A percentile compares a stretch with the other conserved stretches of the same genome.
Evolutionary conservation across 2,888 invertebrate species (phyloP).

Genomic region (Apamea epomidion): DNA sequence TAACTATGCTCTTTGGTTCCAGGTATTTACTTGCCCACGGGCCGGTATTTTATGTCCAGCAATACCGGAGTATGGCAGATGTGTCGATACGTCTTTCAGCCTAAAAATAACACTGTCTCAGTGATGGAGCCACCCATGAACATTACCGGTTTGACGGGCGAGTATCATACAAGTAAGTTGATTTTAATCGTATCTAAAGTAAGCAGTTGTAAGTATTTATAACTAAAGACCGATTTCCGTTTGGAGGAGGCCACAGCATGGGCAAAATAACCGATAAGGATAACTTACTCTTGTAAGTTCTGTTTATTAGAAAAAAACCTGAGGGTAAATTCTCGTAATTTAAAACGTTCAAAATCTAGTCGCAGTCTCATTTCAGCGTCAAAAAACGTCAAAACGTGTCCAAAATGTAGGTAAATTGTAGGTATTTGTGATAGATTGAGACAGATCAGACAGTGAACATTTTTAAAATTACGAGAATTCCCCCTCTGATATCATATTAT

Average conservation of each 20-base stretch:
- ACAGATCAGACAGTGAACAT: background rate
- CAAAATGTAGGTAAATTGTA: no score
- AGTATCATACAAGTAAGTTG: constrained; percentile 78
- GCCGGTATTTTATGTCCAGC: constrained; percentile 91
- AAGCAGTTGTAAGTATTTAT: background rate
- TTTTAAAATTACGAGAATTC: no score
- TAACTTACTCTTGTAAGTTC: background rate
- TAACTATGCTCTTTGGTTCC: constrained; percentile 68
- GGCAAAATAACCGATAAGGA: background rate
- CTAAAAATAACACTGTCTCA: constrained; percentile 64
- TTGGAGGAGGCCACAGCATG: background rate
- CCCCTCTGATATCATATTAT: background rate
- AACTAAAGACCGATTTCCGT: no score
- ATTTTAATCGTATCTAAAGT: background rate
- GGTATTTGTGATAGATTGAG: no score
- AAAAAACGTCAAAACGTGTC: background rate
- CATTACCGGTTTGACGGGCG: constrained; percentile 73
- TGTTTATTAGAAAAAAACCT: background rate
- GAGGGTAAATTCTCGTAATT: background rate
- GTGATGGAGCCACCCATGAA: constrained; percentile 70
- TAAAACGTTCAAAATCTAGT: background rate
- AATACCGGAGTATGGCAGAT: constrained; percentile 93
- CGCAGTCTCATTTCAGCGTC: background rate
- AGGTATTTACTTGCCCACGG: constrained; percentile 91
- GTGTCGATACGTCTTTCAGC: constrained; percentile 87